Base-by-base conservation (phyloP, 2,113 vertebrate species). In the Urocitellus parryii region DNA sequence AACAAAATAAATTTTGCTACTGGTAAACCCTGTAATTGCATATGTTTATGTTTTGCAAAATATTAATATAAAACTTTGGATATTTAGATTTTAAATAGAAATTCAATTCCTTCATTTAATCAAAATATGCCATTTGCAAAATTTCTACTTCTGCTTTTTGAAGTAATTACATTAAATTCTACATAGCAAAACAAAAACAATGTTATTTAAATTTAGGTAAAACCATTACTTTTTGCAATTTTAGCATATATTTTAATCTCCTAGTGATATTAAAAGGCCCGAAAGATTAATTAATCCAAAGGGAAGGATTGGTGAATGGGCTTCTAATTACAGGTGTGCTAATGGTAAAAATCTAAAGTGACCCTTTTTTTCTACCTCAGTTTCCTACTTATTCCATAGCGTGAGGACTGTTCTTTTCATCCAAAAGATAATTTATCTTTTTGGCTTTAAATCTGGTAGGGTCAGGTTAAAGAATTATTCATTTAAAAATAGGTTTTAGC, bases 1-100 rank as follows among this genome's bases (percentile, higher is more conserved):
- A 89, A 67, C 8, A 95, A 86, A 95, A 39, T 42, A 51, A 82
- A 29, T 70, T 81, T 95, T 93, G 81, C 74, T 83, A 51, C 34
- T 86, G 39, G 8, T 56, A 90, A 58, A 78, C 17, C 39, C 27
- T 84, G 24, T 67, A 45, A 56, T 88, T 72, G 39, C n/a, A 61
- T 88, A 78, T 67, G 16, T 81, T 16, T 94, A 84, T 94, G 51
- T 74, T 95, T 94, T 88, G 22, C 39, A 82, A 91, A 88, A 86
- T 42, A 88, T 42, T 92, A 88, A 72, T 42, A 84, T 91, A 72
- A 80, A 93, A 91, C 4, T 82, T 90, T 73, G 80, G n/a, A 51
- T 83, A 91, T 91, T 89, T 93, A 89, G 53, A 72, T 95, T 84
- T 93, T 53, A 94, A 93, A 88, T 65, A 88, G 12, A 96, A 91